Conservation (phyloP, 2,113 vertebrate species). For the Callithrix jacchus region DNA sequence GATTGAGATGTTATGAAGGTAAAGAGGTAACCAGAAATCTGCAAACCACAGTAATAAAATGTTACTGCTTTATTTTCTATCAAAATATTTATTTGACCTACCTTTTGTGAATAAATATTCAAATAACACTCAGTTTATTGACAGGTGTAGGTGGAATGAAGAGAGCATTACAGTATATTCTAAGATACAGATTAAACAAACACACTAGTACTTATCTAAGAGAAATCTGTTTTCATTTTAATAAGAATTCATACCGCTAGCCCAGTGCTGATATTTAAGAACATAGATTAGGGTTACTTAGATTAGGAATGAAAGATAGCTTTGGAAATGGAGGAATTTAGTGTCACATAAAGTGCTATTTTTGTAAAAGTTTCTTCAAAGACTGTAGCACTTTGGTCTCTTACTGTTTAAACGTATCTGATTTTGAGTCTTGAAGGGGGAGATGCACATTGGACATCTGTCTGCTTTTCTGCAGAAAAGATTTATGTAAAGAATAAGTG, state of each 20-base stretch:
- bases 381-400: background rate
- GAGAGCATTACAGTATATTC: background rate
- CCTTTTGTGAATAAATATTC: slow-evolving; percentile 57
- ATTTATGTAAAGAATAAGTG: background rate
- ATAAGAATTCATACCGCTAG: background rate
- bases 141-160: background rate
- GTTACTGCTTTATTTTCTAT: slow-evolving; percentile 55
- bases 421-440: slow-evolving; percentile 15
- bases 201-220: background rate
- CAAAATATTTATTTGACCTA: slow-evolving; percentile 63
- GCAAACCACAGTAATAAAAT: slow-evolving; percentile 62
- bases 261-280: background rate
- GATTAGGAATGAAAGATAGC: background rate
- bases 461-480: slow-evolving; percentile 15
- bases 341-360: background rate
- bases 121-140: slow-evolving; percentile 43
- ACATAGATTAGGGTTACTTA: background rate
- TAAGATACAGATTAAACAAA: background rate
- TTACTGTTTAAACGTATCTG: background rate
- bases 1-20: slow-evolving; percentile 4
- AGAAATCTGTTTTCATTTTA: slow-evolving; percentile 31
- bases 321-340: slow-evolving; percentile 38
- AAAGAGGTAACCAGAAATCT: slow-evolving; percentile 56
- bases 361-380: slow-evolving; percentile 29
- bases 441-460: background rate